A percentile compares a stretch with the other conserved stretches of the same genome.
These are phyloP conservation scores for Physocephala rufipes DNA, from an alignment of 2,888 invertebrate species.

Conservation along the genomic window DNA sequence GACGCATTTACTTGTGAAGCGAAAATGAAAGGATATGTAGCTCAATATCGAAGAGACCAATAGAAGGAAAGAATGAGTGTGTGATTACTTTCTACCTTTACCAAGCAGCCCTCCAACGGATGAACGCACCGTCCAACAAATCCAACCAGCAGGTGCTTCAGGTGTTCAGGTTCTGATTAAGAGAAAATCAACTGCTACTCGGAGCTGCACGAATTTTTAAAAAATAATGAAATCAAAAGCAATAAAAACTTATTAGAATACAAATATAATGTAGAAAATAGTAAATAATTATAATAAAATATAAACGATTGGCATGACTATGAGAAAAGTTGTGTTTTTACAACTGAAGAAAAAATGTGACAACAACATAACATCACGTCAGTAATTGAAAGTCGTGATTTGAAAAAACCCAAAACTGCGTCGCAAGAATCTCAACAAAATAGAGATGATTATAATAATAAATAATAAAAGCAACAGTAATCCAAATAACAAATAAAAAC, in stretches of 20 bases:
- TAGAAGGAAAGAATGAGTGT: too few relatives aligned
- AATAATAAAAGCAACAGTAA: neutral
- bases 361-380: constrained; percentile 29
- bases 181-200: constrained; percentile 14
- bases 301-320: neutral
- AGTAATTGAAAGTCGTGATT: constrained; percentile 31
- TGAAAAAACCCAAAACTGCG: constrained; percentile 8
- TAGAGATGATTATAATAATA: neutral
- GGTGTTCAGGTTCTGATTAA: neutral
- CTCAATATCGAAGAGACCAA: too few relatives aligned
- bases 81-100: too few relatives aligned
- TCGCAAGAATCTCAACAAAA: neutral
- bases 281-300: neutral
- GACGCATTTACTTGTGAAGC: too few relatives aligned
- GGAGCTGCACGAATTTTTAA: constrained; percentile 29
- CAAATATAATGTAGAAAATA: constrained; percentile 5
- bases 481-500: neutral
- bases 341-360: constrained; percentile 8
- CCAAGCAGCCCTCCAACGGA: constrained; percentile 3
- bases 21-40: too few relatives aligned
- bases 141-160: constrained; percentile 18
- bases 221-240: too few relatives aligned
- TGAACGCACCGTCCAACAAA: too few relatives aligned
- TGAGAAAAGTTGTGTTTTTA: neutral
- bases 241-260: constrained; percentile 1